A percentile compares a stretch with the other conserved stretches of the same genome.
phyloP scores from a whole-genome alignment of 53 echinoderm and acorn worm species.

The Crossaster papposus region DNA sequence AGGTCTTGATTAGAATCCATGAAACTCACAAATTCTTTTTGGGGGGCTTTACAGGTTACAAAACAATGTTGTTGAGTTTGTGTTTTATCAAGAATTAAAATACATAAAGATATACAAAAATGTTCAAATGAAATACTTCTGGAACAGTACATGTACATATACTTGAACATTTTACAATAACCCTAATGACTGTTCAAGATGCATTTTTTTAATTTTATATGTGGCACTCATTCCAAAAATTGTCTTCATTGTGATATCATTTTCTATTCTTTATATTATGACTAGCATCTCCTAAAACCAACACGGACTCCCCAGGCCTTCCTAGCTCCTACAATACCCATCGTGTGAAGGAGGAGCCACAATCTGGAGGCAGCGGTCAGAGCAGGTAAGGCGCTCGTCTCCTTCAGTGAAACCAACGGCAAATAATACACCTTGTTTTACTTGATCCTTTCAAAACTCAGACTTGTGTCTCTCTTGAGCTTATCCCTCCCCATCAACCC shows the following conservation, averaged over 20 bases:
- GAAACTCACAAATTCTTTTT: not conserved
- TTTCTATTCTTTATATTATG: too few relatives aligned
- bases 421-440: not conserved
- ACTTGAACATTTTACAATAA: too few relatives aligned
- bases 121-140: too few relatives aligned
- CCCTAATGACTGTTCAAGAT: too few relatives aligned
- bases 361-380: slow-evolving; percentile 73
- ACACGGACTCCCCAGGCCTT: slow-evolving; percentile 76
- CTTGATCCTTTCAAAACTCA: too few relatives aligned
- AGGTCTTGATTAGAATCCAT: not conserved
- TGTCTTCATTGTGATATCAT: too few relatives aligned
- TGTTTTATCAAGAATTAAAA: not conserved
- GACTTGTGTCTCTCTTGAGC: too few relatives aligned
- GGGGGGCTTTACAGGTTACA: not conserved
- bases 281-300: slow-evolving; percentile 81
- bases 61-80: not conserved
- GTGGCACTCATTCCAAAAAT: too few relatives aligned
- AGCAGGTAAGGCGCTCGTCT: slow-evolving; percentile 55
- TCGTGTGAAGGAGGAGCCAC: slow-evolving; percentile 74
- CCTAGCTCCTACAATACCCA: slow-evolving; percentile 77
- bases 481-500: too few relatives aligned
- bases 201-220: too few relatives aligned
- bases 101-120: too few relatives aligned
- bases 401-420: not conserved
- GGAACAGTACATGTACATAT: too few relatives aligned